Base-by-base conservation (phyloP, 2,888 invertebrate genomes). In the Rhingia rostrata region DNA sequence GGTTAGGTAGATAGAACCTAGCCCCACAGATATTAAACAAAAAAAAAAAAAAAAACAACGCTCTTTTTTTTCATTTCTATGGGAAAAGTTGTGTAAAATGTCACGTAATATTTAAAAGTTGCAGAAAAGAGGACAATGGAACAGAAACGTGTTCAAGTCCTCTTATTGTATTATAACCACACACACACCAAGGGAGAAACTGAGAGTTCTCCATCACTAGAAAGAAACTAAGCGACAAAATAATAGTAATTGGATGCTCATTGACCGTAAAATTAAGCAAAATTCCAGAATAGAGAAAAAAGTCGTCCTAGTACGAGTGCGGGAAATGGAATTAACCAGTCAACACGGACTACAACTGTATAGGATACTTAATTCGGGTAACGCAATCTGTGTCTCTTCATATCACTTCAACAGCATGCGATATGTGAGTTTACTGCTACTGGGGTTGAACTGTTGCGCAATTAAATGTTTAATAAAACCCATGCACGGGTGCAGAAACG, bases 181-280 rank as follows among this genome's bases (percentile, higher is more conserved):
- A 30, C 10, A 41, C 41, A 30, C 9, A 49, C 39, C 30, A 1
- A 14, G 6, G 7, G 0, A 47, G 30, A 64, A 2, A 22, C 22
- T 22, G 22, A 22, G 22, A 22, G 22, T 22, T 22, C 4, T 12
- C 7, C 6, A 7, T 41, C 32, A 0, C 41, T n/a, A 33, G 14
- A 35, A 35, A 37, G 30, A 37, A 6, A 14, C 35, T 9, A 51
- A 47, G 64, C 12, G 35, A 53, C 69, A 30, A 30, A 70, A 73
- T 63, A 63, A 74, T 56, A 70, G 66, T 80, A 74, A 84, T 84
- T 80, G 70, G 64, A 70, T 78, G 74, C 60, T 80, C 74, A 39
- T 64, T 80, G 84, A 54, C 69, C 67, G 74, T 84, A 80, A 80
- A 84, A 84, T 73, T 56, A 82, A 82, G 54, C 54, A 22, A 47